A percentile compares a stretch with the other conserved stretches of the same genome.
phyloP scores from a whole-genome alignment of 2,113 vertebrate species.

The Malurus cyaneus region DNA sequence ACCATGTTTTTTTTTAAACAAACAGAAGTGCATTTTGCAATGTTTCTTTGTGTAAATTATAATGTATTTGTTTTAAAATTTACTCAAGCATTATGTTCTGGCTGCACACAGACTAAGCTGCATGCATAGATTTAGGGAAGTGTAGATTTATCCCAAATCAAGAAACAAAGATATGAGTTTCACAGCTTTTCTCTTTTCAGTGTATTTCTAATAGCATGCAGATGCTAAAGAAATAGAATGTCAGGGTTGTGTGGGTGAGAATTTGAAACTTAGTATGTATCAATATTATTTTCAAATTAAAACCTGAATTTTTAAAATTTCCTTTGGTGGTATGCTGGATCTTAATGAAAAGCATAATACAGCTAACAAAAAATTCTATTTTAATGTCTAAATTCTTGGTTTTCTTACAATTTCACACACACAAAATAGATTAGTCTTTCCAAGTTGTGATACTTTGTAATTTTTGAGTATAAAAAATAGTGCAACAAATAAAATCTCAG shows the following conservation, averaged over 20 bases:
- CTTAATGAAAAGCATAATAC: neutral
- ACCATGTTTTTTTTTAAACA: neutral
- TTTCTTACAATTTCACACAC: neutral
- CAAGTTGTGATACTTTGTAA: neutral
- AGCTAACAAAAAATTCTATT: neutral
- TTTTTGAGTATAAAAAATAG: neutral
- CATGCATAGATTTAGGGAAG: neutral
- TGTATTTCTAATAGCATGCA: neutral
- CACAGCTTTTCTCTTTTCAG: neutral
- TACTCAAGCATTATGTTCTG: neutral
- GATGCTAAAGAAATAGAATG: neutral
- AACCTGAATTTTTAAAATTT: neutral
- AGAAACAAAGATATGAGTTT: neutral
- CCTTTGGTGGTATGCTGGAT: neutral
- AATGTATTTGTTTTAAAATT: neutral
- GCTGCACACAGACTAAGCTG: neutral
- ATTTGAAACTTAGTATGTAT: neutral
- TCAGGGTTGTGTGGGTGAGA: neutral
- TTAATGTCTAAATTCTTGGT: neutral
- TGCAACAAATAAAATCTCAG: neutral
- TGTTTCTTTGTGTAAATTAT: neutral
- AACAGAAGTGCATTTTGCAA: neutral
- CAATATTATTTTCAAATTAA: neutral
- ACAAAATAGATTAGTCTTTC: neutral
- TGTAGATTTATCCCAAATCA: neutral